Evolutionary conservation across 1,140 invertebrate genomes (phyloP).

Genomic region (Ceratina australensis): DNA sequence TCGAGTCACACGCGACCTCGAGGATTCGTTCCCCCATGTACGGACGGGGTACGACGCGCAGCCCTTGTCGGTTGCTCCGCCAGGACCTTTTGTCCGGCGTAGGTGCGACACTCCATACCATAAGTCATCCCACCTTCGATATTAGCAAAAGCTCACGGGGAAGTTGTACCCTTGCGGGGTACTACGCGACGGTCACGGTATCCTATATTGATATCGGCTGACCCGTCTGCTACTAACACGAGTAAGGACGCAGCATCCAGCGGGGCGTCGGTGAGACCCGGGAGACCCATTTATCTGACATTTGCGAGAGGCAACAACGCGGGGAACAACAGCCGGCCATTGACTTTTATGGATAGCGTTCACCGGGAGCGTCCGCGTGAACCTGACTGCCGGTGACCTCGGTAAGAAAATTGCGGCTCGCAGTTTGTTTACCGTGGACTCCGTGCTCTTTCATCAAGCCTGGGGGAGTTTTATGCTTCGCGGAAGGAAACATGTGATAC

Average conservation of each 20-base stretch:
- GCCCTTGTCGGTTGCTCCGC: slow-evolving; percentile 34
- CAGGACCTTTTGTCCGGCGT: slow-evolving; percentile 7
- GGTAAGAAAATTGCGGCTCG: slow-evolving; percentile 1
- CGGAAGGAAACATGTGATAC: not conserved
- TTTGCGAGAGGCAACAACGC: slow-evolving; percentile 58
- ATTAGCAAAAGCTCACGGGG: slow-evolving; percentile 61
- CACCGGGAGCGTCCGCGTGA: slow-evolving; percentile 13
- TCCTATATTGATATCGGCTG: slow-evolving; percentile 64
- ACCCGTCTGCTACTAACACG: slow-evolving; percentile 15
- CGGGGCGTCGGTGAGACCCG: slow-evolving; percentile 50
- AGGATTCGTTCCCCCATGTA: slow-evolving; percentile 2
- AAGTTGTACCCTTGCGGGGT: slow-evolving; percentile 35
- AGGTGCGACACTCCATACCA: slow-evolving; percentile 41
- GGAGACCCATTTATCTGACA: slow-evolving; percentile 67
- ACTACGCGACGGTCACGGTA: slow-evolving; percentile 48
- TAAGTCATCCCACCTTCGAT: slow-evolving; percentile 73
- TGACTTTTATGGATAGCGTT: slow-evolving; percentile 68
- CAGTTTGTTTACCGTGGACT: slow-evolving; percentile 39
- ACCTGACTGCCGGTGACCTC: not conserved
- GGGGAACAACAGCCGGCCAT: slow-evolving; percentile 51
- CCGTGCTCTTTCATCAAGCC: not conserved
- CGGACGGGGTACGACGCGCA: slow-evolving; percentile 9
- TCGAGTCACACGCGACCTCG: slow-evolving; percentile 61
- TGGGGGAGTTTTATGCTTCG: slow-evolving; percentile 39
- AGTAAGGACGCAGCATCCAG: not conserved